A percentile compares a stretch with the other conserved stretches of the same genome.
phyloP scores from a whole-genome alignment of 2,888 invertebrate species.

The Drosophila pseudotakahashii region DNA sequence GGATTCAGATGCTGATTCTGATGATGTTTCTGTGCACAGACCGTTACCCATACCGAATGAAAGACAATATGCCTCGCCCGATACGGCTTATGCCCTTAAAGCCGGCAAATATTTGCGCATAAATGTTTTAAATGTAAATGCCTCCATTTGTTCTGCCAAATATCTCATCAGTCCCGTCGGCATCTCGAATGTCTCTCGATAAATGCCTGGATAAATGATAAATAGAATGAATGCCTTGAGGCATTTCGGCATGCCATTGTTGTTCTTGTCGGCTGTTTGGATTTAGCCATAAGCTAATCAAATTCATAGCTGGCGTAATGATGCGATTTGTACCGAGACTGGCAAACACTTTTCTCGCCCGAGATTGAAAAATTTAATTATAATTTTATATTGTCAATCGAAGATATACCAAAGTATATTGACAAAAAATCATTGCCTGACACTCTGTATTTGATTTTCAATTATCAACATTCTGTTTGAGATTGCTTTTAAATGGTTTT shows the following conservation, averaged over 20 bases:
- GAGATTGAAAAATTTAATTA: conserved; percentile 67
- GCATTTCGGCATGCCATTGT: conserved; percentile 49
- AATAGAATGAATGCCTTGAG: conserved; percentile 75
- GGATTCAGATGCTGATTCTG: not conserved
- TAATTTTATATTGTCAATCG: conserved; percentile 28
- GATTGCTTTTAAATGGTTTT: conserved; percentile 23
- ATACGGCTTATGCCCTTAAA: conserved; percentile 49
- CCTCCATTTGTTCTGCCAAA: conserved; percentile 62
- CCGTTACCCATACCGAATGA: conserved; percentile 22
- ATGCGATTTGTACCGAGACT: conserved; percentile 38
- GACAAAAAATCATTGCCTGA: not conserved
- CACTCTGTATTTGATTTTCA: conserved; percentile 8
- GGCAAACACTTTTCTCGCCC: conserved; percentile 29
- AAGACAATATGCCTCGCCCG: conserved; percentile 23
- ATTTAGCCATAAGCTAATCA: conserved; percentile 77
- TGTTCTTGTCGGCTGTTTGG: conserved; percentile 44
- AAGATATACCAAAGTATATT: not conserved
- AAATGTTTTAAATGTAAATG: conserved; percentile 72
- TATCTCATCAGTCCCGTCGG: conserved; percentile 51
- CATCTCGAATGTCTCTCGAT: conserved; percentile 70
- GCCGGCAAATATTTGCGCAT: conserved; percentile 59
- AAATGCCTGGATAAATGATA: conserved; percentile 80
- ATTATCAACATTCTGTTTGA: conserved; percentile 5
- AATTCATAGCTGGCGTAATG: conserved; percentile 76
- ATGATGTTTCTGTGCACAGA: conserved; percentile 15